These are phyloP conservation scores for Trachelus iudaicus DNA, from an alignment of 2,888 invertebrate genomes.

Conservation along the genomic window DNA sequence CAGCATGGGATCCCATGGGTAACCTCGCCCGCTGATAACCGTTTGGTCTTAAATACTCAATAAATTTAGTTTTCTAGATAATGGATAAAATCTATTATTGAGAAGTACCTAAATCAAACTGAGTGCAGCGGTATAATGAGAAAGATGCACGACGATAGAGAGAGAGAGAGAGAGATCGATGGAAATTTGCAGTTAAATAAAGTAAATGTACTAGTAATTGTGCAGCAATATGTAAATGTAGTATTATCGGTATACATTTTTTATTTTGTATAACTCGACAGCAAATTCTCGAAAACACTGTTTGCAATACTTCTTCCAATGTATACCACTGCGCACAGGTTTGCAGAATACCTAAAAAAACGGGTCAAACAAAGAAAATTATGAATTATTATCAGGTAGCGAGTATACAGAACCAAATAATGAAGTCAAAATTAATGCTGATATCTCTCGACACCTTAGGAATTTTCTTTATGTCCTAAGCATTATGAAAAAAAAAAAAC, in stretches of 20 bases:
- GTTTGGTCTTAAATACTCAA: constrained; percentile 21
- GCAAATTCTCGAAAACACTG: background rate
- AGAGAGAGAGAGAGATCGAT: background rate
- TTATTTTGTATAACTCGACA: background rate
- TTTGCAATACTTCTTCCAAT: background rate
- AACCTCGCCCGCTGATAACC: constrained; percentile 72
- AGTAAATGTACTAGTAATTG: background rate
- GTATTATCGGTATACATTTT: background rate
- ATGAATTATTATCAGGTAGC: background rate
- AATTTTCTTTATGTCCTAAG: background rate
- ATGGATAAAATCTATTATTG: background rate
- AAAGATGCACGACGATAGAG: background rate
- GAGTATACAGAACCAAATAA: constrained; percentile 11
- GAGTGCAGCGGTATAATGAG: constrained; percentile 12
- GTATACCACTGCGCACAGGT: background rate
- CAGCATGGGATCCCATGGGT: constrained; percentile 96
- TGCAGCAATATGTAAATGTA: background rate
- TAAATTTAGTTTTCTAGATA: constrained; percentile 26
- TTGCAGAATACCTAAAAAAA: background rate
- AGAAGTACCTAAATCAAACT: constrained; percentile 6
- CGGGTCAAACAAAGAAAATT: background rate
- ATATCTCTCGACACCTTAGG: constrained; percentile 1
- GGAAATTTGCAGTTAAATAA: background rate
- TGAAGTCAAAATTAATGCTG: constrained; percentile 8
- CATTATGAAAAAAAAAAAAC: background rate